phyloP scores from a whole-genome alignment of 2,888 invertebrate species.

The Bombylius discolor region DNA sequence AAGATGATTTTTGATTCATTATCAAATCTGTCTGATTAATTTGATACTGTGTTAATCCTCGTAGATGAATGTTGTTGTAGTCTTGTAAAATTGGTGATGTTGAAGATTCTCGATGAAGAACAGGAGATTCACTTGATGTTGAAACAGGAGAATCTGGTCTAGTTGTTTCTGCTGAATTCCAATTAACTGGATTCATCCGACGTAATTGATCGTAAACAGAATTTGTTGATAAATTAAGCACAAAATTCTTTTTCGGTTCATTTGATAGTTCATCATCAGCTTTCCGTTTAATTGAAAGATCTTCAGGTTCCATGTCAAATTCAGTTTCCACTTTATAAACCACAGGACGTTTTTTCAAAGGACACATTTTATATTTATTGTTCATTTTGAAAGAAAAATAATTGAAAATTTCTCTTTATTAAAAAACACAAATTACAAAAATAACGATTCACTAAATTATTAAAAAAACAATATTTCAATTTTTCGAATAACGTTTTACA shows the following conservation, averaged over 20 bases:
- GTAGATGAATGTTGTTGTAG: slow-evolving; percentile 24
- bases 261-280: slow-evolving; percentile 14
- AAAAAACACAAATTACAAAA: slow-evolving; percentile 4
- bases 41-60: slow-evolving; percentile 23
- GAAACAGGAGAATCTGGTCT: slow-evolving; percentile 5
- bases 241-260: slow-evolving; percentile 26
- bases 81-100: slow-evolving; percentile 18
- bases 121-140: slow-evolving; percentile 11
- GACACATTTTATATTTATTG: slow-evolving; percentile 72
- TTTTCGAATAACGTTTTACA: not conserved
- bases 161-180: not conserved
- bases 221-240: slow-evolving; percentile 27
- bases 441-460: not conserved
- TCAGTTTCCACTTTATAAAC: slow-evolving; percentile 45
- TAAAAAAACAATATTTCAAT: not conserved
- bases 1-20: slow-evolving; percentile 18
- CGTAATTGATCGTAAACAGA: slow-evolving; percentile 12
- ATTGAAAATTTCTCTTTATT: not conserved
- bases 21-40: slow-evolving; percentile 8
- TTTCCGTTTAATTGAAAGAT: slow-evolving; percentile 32
- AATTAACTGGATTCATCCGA: not conserved
- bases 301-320: slow-evolving; percentile 33
- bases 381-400: slow-evolving; percentile 37
- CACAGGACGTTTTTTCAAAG: slow-evolving; percentile 82
- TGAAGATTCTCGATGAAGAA: slow-evolving; percentile 19